These are phyloP conservation scores for Hydropotes inermis DNA, from an alignment of 2,113 vertebrate species.

Conservation along the genomic window DNA sequence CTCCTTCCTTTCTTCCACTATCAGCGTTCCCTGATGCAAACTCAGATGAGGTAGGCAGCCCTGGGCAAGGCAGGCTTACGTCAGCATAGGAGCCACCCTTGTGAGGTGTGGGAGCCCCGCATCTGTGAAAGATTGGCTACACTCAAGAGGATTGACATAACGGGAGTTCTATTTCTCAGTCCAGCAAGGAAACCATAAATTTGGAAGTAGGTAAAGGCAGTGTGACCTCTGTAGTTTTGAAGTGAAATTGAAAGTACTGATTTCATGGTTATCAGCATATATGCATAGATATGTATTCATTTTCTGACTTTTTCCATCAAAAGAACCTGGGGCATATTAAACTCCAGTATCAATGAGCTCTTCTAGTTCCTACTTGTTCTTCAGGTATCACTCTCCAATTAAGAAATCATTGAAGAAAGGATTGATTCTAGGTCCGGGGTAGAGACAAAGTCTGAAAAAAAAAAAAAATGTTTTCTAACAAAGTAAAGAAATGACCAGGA, in stretches of 20 bases:
- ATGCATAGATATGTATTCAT: neutral
- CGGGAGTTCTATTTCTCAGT: neutral
- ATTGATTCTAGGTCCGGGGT: neutral
- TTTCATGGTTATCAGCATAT: neutral
- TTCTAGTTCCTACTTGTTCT: neutral
- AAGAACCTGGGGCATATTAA: neutral
- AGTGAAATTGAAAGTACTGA: neutral
- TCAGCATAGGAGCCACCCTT: fast-evolving
- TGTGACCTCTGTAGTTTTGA: neutral
- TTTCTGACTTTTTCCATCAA: neutral
- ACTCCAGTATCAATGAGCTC: neutral
- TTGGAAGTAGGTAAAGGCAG: neutral
- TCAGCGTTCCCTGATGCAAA: neutral
- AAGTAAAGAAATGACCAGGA: neutral
- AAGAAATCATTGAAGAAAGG: neutral
- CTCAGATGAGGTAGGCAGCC: neutral
- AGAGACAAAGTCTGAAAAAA: neutral
- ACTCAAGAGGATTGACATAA: neutral
- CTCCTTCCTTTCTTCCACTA: neutral
- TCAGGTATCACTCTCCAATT: neutral
- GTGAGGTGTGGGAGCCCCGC: fast-evolving
- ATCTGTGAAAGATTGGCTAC: neutral
- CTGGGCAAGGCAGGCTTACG: neutral
- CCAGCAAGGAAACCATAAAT: neutral
- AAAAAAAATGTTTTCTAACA: neutral